Evolutionary conservation across 1,140 invertebrate genomes (phyloP), one percentile per base, ranked within the genome.

Genomic region (Maniola jurtina): DNA sequence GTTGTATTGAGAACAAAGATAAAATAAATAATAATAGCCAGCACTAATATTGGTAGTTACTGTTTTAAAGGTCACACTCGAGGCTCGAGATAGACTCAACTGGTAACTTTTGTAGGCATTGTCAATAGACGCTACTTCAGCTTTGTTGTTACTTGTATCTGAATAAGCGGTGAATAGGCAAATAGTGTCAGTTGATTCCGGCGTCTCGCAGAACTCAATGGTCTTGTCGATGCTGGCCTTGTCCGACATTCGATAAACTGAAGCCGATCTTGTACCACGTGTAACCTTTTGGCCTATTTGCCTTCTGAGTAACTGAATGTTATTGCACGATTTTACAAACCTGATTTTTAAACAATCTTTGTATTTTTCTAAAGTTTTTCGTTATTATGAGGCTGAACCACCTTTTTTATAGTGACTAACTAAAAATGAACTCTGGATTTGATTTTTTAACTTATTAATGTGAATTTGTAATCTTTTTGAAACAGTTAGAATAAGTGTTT

Each of bases 161-260:
- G 34, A 52, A 56, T 60, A 60, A 64, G 55, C 36, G 47, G 36
- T 64, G 66, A 68, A 68, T 68, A 61, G 56, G 48, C 66, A 64
- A 69, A 68, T 62, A 64, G 64, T 77, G 78, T 79, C 82, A 81
- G 73, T 79, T 63, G 71, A 75, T 83, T 81, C 81, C 66, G 66
- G 45, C 52, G 48, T 67, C 34, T 16, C 66, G 40, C 45, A 58
- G 57, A 64, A 33, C 61, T 68, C 57, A 64, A 64, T 68, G 57
- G 65, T 62, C 65, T 47, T 68, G 66, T 61, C 66, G 38, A 60
- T 60, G 52, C 61, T 73, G 77, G 76, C 82, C 85, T 83, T 86
- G 83, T 76, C 75, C 83, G 75, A 81, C 66, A 82, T 84, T 70
- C 59, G 71, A 72, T 73, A 59, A 42, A 62, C 57, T 64, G 67